Evolutionary conservation across 2,113 vertebrate genomes (phyloP).

Genomic region (Nansenia antarctica): DNA sequence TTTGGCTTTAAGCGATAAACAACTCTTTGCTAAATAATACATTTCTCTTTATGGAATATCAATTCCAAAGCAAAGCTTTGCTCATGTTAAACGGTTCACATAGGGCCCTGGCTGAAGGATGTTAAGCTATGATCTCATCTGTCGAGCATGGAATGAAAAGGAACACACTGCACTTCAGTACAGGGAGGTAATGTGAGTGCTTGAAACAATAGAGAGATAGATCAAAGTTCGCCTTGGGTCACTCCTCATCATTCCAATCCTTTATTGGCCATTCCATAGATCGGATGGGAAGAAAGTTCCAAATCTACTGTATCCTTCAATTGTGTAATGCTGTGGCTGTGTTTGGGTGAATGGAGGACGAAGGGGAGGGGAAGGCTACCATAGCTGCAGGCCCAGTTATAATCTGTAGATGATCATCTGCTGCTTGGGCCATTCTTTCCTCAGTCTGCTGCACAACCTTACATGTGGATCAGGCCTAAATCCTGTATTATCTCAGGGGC

Average conservation of each 20-base stretch:
- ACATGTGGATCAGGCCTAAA: conserved; percentile 4
- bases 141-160: too few species aligned
- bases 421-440: not conserved
- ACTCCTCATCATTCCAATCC: not conserved
- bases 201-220: too few species aligned
- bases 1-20: not conserved
- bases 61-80: not conserved
- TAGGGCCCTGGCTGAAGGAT: not conserved
- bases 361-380: not conserved
- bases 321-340: not conserved
- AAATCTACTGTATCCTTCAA: not conserved
- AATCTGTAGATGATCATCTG: conserved; percentile 10
- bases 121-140: too few species aligned
- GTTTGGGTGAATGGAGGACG: too few species aligned
- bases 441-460: not conserved
- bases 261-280: conserved; percentile 1
- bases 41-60: not conserved
- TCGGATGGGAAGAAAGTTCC: not conserved
- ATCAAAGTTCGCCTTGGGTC: not conserved
- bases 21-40: not conserved
- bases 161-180: too few species aligned
- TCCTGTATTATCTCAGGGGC: conserved; percentile 11
- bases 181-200: too few species aligned
- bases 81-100: not conserved
- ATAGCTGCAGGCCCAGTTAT: not conserved